Base-by-base conservation (phyloP, 1,140 invertebrate genomes). In the Atopsyche davidsoni region DNA sequence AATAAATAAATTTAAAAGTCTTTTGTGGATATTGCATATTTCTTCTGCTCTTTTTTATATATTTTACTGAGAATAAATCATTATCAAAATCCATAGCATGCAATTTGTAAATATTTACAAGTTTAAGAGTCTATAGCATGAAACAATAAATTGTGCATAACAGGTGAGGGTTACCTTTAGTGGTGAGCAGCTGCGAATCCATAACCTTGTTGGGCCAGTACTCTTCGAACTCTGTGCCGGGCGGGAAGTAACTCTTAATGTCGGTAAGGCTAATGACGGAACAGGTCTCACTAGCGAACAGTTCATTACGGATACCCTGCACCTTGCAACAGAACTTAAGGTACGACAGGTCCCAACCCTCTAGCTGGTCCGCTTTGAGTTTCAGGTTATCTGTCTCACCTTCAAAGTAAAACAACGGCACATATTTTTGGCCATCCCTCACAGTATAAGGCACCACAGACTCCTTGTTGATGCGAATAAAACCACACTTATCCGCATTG, bases 261-360 rank as follows among this genome's bases (percentile, higher is more conserved):
- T 93, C 90, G 25, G 83, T 83, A 49, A 93, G 75, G 73, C 87
- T 90, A 21, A 92, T 92, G 50, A 92, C 89, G 35, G 84, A 84
- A 63, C 90, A 91, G 3, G 85, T 87, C 61, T 92, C 88, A 76
- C 85, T 88, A 1, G 87, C 86, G 70, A 93, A 93, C 14, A 92
- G 70, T 75, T 93, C 89, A 65, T 91, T 92, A 49, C 89, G 76
- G 43, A 93, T 92, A 41, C 89, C 90, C 74, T 93, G 90, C 44
- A 92, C 89, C 71, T 93, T 93, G 72, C 91, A 93, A 70, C 91
- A 93, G 65, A 95, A 92, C 68, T 93, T 93, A 35, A 95, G 74
- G 67, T 94, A 94, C 0, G 89, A 87, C 35, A 94, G 66, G 69
- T 93, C 89, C 92, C 91, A 95, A 36, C 88, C 87, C 60, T 88